A percentile compares a stretch with the other conserved stretches of the same genome.
Evolutionary conservation across 2,888 invertebrate genomes (phyloP).

Genomic region (Baronia brevicornis): DNA sequence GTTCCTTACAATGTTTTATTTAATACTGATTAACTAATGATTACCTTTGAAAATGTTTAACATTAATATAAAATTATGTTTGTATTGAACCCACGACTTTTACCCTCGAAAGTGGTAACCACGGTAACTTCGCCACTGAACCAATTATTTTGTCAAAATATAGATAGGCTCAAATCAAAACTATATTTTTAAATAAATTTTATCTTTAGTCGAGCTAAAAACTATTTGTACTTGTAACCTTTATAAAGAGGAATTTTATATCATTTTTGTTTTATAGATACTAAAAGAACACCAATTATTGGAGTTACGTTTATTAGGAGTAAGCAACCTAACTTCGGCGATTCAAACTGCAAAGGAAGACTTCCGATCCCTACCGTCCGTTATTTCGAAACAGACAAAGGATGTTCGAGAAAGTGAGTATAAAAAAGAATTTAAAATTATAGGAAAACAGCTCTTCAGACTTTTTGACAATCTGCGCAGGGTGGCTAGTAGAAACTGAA

Average conservation of each 20-base stretch:
- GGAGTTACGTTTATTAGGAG: conserved; percentile 60
- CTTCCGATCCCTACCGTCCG: conserved; percentile 76
- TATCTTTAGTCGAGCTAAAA: neutral
- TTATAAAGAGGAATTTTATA: neutral
- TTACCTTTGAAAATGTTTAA: too few species aligned
- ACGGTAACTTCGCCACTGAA: too few species aligned
- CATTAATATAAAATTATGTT: too few species aligned
- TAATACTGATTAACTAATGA: too few species aligned
- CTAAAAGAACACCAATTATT: conserved; percentile 69
- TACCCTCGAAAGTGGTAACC: too few species aligned
- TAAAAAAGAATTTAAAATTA: neutral
- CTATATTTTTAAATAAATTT: too few species aligned
- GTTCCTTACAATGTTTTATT: too few species aligned
- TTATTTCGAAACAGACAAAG: conserved; percentile 74
- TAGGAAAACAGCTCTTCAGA: too few species aligned
- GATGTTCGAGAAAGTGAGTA: conserved; percentile 75
- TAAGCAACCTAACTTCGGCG: conserved; percentile 74
- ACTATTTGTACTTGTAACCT: neutral
- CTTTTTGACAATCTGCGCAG: too few species aligned
- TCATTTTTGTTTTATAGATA: conserved; percentile 50
- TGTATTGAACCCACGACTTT: too few species aligned
- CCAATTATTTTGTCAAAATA: too few species aligned
- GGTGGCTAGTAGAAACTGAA: neutral
- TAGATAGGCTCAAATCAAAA: too few species aligned
- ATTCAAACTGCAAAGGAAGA: conserved; percentile 75